phyloP scores from a whole-genome alignment of 1,140 invertebrate species.

The Cataglyphis hispanica region DNA sequence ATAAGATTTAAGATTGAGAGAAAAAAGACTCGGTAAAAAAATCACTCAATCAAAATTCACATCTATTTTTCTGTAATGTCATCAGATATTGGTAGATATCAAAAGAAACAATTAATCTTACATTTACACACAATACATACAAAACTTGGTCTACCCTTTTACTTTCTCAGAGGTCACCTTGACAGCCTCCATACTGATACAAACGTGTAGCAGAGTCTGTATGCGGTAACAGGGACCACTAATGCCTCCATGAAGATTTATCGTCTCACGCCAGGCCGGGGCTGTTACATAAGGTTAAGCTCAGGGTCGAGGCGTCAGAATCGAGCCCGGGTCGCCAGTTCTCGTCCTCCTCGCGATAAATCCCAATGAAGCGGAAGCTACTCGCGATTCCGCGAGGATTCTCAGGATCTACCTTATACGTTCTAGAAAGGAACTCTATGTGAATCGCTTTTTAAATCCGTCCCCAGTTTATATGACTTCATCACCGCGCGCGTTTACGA shows the following conservation, averaged over 20 bases:
- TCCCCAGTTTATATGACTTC: constrained; percentile 35
- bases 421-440: not conserved
- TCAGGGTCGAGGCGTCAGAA: constrained; percentile 69
- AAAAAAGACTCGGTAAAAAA: not conserved
- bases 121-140: too few relatives aligned
- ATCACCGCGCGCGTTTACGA: constrained; percentile 37
- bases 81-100: not conserved
- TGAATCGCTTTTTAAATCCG: constrained; percentile 37
- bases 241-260: constrained; percentile 76
- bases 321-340: constrained; percentile 52
- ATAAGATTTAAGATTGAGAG: not conserved
- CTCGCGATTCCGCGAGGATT: constrained; percentile 23
- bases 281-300: constrained; percentile 77
- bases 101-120: not conserved
- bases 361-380: constrained; percentile 41
- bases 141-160: not conserved
- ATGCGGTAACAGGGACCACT: constrained; percentile 64
- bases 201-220: constrained; percentile 15
- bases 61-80: not conserved
- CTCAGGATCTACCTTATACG: constrained; percentile 34
- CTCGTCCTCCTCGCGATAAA: constrained; percentile 64
- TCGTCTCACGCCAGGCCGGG: constrained; percentile 54
- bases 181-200: not conserved
- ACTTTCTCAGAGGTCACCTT: not conserved
- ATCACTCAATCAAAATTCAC: not conserved